phyloP scores from a whole-genome alignment of 23 tunicate genomes.

The Phallusia fumigata region DNA sequence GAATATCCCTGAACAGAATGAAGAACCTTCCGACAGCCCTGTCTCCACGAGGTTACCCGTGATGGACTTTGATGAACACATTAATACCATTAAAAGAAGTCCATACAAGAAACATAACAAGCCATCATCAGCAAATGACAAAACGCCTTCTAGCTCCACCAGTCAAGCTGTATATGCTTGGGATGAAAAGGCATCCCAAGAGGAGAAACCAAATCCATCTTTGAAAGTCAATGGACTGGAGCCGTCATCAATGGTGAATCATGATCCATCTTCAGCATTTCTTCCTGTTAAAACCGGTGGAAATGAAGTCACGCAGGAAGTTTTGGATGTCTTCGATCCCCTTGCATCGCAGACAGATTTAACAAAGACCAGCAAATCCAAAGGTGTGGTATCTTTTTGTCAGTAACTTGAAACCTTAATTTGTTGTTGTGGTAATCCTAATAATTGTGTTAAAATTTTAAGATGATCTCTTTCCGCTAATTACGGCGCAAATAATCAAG shows the following conservation, averaged over 20 bases:
- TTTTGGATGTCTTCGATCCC: conserved; percentile 44
- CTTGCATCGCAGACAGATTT: background rate
- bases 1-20: conserved; percentile 21
- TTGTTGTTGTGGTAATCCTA: too few species aligned
- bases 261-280: conserved; percentile 23
- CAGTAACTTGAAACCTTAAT: too few species aligned
- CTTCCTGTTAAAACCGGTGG: conserved; percentile 16
- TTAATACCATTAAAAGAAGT: conserved; percentile 77
- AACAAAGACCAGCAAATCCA: background rate
- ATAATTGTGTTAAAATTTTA: too few species aligned
- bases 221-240: background rate
- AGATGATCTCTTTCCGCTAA: too few species aligned
- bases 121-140: background rate
- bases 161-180: background rate
- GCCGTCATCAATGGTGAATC: conserved; percentile 1
- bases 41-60: background rate
- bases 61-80: conserved; percentile 48
- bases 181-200: background rate
- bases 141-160: background rate
- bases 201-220: background rate
- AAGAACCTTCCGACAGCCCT: background rate
- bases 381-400: background rate
- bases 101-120: conserved; percentile 54
- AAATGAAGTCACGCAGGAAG: background rate
- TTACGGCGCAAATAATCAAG: too few species aligned